Evolutionary conservation across 2,888 invertebrate species (phyloP).

Genomic region (Agonopterix heracliana): DNA sequence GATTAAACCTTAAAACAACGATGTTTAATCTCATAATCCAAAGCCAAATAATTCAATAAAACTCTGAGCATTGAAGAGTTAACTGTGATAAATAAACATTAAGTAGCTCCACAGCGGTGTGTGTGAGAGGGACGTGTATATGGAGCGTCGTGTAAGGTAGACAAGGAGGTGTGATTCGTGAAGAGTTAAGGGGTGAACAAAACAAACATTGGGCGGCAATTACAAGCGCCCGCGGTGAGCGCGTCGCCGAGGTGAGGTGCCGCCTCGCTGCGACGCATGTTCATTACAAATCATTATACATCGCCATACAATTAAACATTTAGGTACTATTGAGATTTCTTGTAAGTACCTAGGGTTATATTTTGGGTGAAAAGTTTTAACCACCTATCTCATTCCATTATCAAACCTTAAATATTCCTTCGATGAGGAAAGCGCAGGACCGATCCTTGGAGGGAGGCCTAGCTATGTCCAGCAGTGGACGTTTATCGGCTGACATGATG

Average conservation of each 20-base stretch:
- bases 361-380: too few relatives aligned
- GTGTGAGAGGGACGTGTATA: slow-evolving; percentile 21
- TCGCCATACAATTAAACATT: too few relatives aligned
- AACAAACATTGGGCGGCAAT: slow-evolving; percentile 63
- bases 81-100: slow-evolving; percentile 54
- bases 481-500: too few relatives aligned
- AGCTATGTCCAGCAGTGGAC: too few relatives aligned
- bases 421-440: too few relatives aligned
- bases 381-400: too few relatives aligned
- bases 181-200: slow-evolving; percentile 50
- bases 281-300: background rate
- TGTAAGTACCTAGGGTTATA: too few relatives aligned
- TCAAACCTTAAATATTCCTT: too few relatives aligned
- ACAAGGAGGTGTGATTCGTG: slow-evolving; percentile 19
- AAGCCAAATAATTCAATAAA: slow-evolving; percentile 17
- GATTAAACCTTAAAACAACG: slow-evolving; percentile 4
- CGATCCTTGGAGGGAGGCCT: too few relatives aligned
- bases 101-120: slow-evolving; percentile 41
- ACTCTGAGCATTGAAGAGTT: slow-evolving; percentile 31
- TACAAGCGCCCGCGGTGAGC: slow-evolving; percentile 55
- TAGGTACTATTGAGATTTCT: too few relatives aligned
- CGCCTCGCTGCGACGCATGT: slow-evolving; percentile 32
- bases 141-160: slow-evolving; percentile 1
- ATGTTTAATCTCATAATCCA: slow-evolving; percentile 8
- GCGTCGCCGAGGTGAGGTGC: slow-evolving; percentile 34